Evolutionary conservation across 1,140 invertebrate genomes (phyloP), one percentile per base, ranked within the genome.

Genomic region (Trachymyrmex septentrionalis): DNA sequence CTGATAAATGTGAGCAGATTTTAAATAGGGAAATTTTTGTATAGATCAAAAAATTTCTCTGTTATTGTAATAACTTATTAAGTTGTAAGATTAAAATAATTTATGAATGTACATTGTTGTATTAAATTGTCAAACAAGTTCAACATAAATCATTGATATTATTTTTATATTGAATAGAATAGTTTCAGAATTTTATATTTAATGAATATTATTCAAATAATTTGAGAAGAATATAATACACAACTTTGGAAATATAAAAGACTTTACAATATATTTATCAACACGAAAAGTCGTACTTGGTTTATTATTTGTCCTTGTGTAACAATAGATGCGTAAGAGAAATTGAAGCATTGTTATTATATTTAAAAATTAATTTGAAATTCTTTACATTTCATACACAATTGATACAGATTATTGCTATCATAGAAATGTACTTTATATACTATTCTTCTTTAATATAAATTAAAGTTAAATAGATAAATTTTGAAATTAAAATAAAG

Each of bases 1-100:
- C 9, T 7, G 69, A 34, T 75, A 72, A 59, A 59, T 59, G 34
- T 7, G 34, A 38, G 10, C 4, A 55, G 55, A 57, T 7, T 63
- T 75, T 3, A 16, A 73, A 61, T 84, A 7, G 9, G 14, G 19
- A 61, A 44, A 21, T 57, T 5, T 38, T 63, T 61, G 1, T 12
- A 9, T 61, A 30, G 16, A 48, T 73, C 7, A 48, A 34, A 50
- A 24, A 30, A 21, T 34, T 73, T 48, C 6, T 6, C 9, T 53
- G 27, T 27, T 10, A 34, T 10, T 16, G 38, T 38, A 63, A 50
- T 27, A 76, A 3, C n/a, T 3, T 21, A 16, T 0, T n/a, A n/a
- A 55, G 55, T 50, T 64, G 10, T 27, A 19, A 69, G 34, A 7
- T 38, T 72, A 27, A n/a, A 48, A 61, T 73, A 73, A 61, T 72